Evolutionary conservation across 1,140 invertebrate species (phyloP), one percentile per base, ranked within the genome.

Genomic region (Lutraria rhynchaena): DNA sequence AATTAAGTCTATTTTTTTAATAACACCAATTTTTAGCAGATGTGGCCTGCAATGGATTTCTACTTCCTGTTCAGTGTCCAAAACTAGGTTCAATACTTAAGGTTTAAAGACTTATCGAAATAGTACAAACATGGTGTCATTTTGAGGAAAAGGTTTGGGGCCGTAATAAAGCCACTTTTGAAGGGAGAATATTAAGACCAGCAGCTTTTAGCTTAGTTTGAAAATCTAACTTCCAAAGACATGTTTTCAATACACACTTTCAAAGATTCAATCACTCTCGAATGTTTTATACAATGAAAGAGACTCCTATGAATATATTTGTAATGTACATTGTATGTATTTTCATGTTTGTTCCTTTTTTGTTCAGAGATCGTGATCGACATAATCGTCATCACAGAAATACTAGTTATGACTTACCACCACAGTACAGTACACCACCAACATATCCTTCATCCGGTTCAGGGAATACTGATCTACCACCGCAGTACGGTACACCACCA

Each of bases 391-490:
- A 71, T 31, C 15, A 37, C 3, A 33, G 69, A 41, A 46, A 55
- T 15, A 53, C 49, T 22, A 46, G 57, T 13, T 71, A 49, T 17
- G 69, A 71, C 19, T 55, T 71, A 55, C 69, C 69, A 4, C 69
- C 69, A 1, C 49, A 71, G 33, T 71, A 71, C 29, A 57, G 51
- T 29, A 57, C 69, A n/a, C 53, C 51, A 37, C 69, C 49, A 9
- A 71, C n/a, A 41, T 71, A 35, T 57, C 49, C 69, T 1, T 71
- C 69, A 13, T 15, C 29, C 9, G 69, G 69, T n/a, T 71, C 69
- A n/a, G 69, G 69, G 69, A 55, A 57, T n/a, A n/a, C 69, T 17
- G 69, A 71, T 11, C 53, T 71, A 55, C 69, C 69, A 4, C 69
- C 69, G 0, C 49, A 71, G 33, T 71, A 71, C 29, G 37, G 51